Evolutionary conservation across 1,140 invertebrate species (phyloP).

Genomic region (Pygmarrhopalites habei): DNA sequence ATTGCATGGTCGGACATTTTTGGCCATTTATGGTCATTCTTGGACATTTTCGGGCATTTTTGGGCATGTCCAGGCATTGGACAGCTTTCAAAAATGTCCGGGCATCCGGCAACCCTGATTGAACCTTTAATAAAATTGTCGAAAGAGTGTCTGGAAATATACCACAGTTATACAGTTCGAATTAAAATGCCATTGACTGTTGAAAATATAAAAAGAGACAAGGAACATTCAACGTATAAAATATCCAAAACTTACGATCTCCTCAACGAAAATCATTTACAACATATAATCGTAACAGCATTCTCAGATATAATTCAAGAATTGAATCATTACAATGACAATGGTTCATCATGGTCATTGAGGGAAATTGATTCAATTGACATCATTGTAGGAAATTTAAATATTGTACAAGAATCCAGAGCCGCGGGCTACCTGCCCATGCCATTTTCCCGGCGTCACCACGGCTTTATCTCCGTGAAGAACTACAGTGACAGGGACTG

Average conservation of each 20-base stretch:
- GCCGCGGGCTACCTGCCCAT: not conserved
- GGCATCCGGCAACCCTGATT: no score
- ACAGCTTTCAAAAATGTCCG: no score
- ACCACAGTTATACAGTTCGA: not conserved
- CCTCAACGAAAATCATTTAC: not conserved
- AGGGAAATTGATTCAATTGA: not conserved
- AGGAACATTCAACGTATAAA: not conserved
- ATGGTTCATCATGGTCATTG: not conserved
- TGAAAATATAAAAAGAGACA: not conserved
- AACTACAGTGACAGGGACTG: not conserved
- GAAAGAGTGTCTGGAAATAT: not conserved
- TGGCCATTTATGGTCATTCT: no score
- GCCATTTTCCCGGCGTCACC: not conserved
- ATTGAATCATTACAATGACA: not conserved
- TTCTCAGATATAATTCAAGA: not conserved
- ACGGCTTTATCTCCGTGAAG: not conserved
- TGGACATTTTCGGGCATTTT: no score
- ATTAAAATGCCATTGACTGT: not conserved
- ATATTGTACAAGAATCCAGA: not conserved
- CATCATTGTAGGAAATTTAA: not conserved
- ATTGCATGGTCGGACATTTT: no score
- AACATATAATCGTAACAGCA: not conserved
- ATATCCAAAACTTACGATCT: not conserved
- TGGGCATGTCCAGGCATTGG: no score
- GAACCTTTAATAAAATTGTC: no score